Percentiles rank a stretch among this genome's conserved stretches.
These are phyloP conservation scores for Pocota personata DNA, from an alignment of 2,888 invertebrate species.

Conservation along the genomic window DNA sequence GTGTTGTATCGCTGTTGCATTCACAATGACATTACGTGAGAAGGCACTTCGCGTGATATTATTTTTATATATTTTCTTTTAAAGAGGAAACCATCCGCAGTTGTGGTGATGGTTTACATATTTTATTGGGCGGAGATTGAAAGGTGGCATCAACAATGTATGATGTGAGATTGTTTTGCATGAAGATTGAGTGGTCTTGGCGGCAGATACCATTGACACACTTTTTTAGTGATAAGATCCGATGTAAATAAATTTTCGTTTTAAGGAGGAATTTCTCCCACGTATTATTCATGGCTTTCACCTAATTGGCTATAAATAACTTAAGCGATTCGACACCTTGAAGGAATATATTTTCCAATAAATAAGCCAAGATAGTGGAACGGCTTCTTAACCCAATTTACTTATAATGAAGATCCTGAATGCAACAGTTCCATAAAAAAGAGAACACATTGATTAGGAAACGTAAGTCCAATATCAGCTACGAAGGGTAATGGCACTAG, in stretches of 20 bases:
- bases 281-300: not conserved
- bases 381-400: too few species aligned
- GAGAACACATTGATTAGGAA: too few species aligned
- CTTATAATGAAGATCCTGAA: too few species aligned
- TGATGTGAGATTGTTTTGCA: not conserved
- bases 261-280: not conserved
- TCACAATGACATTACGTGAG: constrained; percentile 69
- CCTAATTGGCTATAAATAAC: too few species aligned
- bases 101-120: constrained; percentile 6
- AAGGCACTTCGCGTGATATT: constrained; percentile 64
- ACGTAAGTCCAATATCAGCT: too few species aligned
- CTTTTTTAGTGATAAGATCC: constrained; percentile 24
- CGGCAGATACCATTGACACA: constrained; percentile 19
- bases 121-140: not conserved
- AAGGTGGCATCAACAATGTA: not conserved
- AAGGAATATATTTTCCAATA: too few species aligned
- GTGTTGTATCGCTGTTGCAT: constrained; percentile 30
- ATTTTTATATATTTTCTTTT: constrained; percentile 25
- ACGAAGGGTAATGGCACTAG: too few species aligned
- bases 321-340: too few species aligned
- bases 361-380: too few species aligned
- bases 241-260: not conserved
- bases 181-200: not conserved
- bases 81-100: not conserved
- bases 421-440: too few species aligned